A percentile compares a stretch with the other conserved stretches of the same genome.
These are phyloP conservation scores for Umimayanthus kanabou DNA, from an alignment of 92 coral and sea anemone genomes.

Conservation along the genomic window DNA sequence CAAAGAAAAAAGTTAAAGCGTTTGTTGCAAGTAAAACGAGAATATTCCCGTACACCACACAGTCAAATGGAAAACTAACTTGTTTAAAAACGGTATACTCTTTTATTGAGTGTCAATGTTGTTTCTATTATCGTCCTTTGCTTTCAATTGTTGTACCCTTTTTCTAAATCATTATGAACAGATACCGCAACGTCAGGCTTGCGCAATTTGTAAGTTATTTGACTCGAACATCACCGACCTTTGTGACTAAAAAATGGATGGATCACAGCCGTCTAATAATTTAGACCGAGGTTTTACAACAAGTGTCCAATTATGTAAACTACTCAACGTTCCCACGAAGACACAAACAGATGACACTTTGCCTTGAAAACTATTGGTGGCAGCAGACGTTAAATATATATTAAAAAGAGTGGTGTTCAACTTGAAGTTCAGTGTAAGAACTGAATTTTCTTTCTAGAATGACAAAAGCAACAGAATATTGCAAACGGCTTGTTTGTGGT, in stretches of 20 bases:
- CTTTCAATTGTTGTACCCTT: not conserved
- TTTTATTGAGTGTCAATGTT: not conserved
- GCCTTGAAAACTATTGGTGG: not conserved
- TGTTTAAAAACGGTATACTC: too few species aligned
- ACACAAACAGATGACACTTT: not conserved
- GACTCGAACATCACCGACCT: not conserved
- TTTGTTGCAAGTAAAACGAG: not conserved
- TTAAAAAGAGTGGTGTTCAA: too few species aligned
- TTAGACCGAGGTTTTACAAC: not conserved
- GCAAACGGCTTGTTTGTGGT: not conserved
- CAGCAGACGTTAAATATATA: not conserved
- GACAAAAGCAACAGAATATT: not conserved
- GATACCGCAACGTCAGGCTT: not conserved
- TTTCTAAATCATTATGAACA: not conserved
- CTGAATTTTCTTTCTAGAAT: too few species aligned
- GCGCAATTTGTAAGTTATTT: not conserved
- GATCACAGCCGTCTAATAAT: too few species aligned
- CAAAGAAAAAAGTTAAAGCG: not conserved
- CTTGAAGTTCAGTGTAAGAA: not conserved
- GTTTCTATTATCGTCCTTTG: not conserved
- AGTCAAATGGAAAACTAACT: not conserved
- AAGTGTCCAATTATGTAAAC: not conserved
- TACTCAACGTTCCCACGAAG: not conserved
- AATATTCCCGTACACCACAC: not conserved
- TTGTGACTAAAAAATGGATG: not conserved